phyloP scores from a whole-genome alignment of 2,113 vertebrate species.

The Entomyzon cyanotis region DNA sequence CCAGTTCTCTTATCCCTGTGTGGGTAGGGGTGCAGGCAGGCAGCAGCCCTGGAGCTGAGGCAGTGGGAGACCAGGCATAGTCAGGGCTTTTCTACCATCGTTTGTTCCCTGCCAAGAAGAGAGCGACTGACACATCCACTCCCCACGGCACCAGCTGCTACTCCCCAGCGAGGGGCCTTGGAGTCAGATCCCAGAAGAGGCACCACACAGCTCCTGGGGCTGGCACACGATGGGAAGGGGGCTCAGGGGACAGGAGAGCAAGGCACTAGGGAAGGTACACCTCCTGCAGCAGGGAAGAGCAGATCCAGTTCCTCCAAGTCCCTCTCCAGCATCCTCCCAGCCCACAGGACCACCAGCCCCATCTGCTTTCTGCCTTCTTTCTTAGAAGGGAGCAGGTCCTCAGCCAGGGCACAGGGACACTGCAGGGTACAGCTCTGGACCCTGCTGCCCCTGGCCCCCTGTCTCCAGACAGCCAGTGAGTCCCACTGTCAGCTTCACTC shows the following conservation, averaged over 20 bases:
- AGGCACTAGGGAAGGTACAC: background rate
- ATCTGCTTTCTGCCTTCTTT: background rate
- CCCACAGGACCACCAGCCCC: background rate
- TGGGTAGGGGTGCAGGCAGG: background rate
- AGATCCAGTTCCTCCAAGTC: background rate
- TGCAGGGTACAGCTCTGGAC: background rate
- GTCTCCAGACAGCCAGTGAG: background rate
- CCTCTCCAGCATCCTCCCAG: background rate
- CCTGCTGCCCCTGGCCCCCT: accelerated
- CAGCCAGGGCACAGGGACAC: background rate
- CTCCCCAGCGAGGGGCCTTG: background rate
- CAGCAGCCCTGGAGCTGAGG: background rate
- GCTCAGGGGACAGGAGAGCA: background rate
- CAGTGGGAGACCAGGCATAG: background rate
- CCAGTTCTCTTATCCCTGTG: background rate
- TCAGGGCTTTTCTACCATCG: background rate
- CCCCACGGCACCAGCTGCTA: constrained; percentile 21
- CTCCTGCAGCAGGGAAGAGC: background rate
- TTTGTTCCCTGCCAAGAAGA: constrained; percentile 37
- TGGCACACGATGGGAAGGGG: accelerated
- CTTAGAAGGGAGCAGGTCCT: background rate
- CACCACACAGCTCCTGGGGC: background rate
- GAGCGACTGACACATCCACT: constrained; percentile 51
- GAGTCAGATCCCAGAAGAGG: background rate
- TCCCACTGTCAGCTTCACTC: constrained; percentile 17